Percentiles rank a stretch among this genome's conserved stretches.
Evolutionary conservation across 2,113 vertebrate species (phyloP).

Genomic region (Amphiprion ocellaris): DNA sequence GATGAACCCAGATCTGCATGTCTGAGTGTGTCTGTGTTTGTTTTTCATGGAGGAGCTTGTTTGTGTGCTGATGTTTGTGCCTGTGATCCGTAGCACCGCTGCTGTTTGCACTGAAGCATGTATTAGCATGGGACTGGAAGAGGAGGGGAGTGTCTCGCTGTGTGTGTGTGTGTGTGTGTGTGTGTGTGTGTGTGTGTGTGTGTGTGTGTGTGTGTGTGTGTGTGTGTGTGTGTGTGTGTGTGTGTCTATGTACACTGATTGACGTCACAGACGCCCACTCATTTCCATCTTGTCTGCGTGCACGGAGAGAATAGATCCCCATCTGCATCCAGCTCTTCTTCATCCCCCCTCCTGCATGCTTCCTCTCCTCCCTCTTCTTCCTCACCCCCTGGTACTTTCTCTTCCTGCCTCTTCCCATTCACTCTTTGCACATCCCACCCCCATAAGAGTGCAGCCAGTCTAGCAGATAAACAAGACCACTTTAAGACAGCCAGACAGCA

Average conservation of each 20-base stretch:
- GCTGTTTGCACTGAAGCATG: constrained; percentile 69
- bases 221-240: constrained; percentile 45
- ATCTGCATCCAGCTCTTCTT: constrained; percentile 69
- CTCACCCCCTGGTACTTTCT: constrained; percentile 42
- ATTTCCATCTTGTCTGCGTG: constrained; percentile 82
- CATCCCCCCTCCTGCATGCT: neutral
- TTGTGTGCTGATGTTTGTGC: constrained; percentile 56
- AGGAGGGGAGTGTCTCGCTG: constrained; percentile 41
- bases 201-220: constrained; percentile 43
- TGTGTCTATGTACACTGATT: constrained; percentile 76
- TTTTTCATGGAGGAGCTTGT: constrained; percentile 5
- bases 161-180: constrained; percentile 44
- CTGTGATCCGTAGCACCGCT: constrained; percentile 54
- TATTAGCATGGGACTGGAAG: constrained; percentile 69
- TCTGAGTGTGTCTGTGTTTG: constrained; percentile 23
- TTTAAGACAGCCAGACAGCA: constrained; percentile 63
- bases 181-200: constrained; percentile 44
- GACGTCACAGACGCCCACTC: constrained; percentile 85
- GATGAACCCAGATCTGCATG: constrained; percentile 14
- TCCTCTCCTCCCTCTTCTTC: constrained; percentile 7
- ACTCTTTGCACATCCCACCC: constrained; percentile 47
- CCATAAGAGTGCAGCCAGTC: constrained; percentile 38
- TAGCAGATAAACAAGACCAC: constrained; percentile 59
- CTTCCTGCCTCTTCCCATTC: constrained; percentile 61
- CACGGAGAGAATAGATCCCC: constrained; percentile 78